Conservation (phyloP, 2,797 vertebrate species). For the Catamblyrhynchus diadema region DNA sequence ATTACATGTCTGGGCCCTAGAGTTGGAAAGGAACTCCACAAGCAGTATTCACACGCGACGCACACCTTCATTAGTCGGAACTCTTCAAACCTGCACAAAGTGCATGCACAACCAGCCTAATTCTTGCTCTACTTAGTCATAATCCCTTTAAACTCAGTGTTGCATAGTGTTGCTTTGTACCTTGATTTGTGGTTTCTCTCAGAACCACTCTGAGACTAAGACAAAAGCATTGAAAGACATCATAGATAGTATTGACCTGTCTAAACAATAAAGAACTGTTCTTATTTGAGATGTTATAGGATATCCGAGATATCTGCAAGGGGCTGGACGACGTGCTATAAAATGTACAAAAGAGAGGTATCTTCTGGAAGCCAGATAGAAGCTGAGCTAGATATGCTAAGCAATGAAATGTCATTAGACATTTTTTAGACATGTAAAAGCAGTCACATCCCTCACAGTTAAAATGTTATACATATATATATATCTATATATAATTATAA, state of each 20-base stretch:
- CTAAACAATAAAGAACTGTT: not conserved
- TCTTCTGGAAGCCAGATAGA: not conserved
- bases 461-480: not conserved
- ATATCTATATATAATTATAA: no score
- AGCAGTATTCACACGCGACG: rapidly evolving
- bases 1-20: not conserved
- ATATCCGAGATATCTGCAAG: not conserved
- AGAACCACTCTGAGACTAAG: not conserved
- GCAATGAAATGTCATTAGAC: not conserved
- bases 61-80: not conserved
- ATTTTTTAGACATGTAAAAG: not conserved
- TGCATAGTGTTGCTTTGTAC: not conserved
- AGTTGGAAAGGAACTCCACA: not conserved
- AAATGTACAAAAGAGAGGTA: not conserved
- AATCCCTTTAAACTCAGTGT: not conserved
- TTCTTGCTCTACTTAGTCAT: not conserved
- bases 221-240: not conserved
- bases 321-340: rapidly evolving
- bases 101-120: not conserved
- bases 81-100: not conserved
- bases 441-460: not conserved
- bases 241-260: not conserved
- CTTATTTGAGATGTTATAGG: not conserved
- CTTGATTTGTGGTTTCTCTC: not conserved
- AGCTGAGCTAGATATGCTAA: not conserved